Evolutionary conservation across 2,113 vertebrate genomes (phyloP), one percentile per base, ranked within the genome.

Genomic region (Prochilodus magdalenae): DNA sequence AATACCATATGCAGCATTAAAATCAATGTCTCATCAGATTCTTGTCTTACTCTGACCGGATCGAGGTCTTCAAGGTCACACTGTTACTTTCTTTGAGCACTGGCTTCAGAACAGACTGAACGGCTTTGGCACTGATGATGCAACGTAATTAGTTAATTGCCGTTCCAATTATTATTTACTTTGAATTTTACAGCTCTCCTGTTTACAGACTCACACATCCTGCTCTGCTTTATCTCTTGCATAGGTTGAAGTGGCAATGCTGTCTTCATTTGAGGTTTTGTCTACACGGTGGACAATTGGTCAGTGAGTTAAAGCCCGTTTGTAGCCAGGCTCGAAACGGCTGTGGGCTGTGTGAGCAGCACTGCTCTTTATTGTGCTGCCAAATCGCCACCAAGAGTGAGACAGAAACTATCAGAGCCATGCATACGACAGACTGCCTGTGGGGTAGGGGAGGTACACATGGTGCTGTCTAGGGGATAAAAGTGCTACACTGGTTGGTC

Each of bases 351-450:
- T 44, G 33, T 47, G 27, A 20, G n/a, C 70, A 40, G 70, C 26
- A 36, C 40, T 29, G n/a, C 65, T 51, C 72, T 79, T 26, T 57
- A 73, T n/a, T 80, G 83, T 84, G 69, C 69, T 72, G 20, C 76
- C 72, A 76, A 65, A 40, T 7, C 57, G 33, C 66, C 66, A 60
- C 75, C 60, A 14, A 16, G 59, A 51, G 66, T 82, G 86, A 74
- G 83, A 73, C 33, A 16, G 77, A 82, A 51, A 66, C 77, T 79
- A 80, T 87, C 86, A 84, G 76, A 80, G 80, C 29, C 0, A 73
- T 40, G 76, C 69, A 76, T 73, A 40, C 75, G n/a, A n/a, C n/a
- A n/a, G n/a, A n/a, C n/a, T n/a, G n/a, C n/a, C n/a, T n/a, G n/a
- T n/a, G n/a, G n/a, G n/a, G n/a, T n/a, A n/a, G n/a, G n/a, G n/a